Evolutionary conservation across 2,797 vertebrate genomes (phyloP).

Genomic region (Rhabdomys pumilio): DNA sequence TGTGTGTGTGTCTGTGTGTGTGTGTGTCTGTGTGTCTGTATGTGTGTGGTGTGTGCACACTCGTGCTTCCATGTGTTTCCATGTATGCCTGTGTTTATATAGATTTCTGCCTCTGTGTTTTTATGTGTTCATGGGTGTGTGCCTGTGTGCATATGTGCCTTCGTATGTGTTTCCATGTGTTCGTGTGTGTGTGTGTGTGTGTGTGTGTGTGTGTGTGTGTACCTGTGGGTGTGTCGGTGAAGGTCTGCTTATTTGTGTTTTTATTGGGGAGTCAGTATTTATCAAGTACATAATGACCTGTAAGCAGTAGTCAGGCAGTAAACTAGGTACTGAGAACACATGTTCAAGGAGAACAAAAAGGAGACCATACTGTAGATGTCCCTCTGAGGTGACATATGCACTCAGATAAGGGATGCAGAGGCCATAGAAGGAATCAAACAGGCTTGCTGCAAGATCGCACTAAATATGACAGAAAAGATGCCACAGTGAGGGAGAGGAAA

Average conservation of each 20-base stretch:
- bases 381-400: not conserved
- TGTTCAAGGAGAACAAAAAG: conserved; percentile 14
- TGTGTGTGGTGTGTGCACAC: too few relatives aligned
- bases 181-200: accelerated
- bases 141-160: too few relatives aligned
- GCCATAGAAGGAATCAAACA: not conserved
- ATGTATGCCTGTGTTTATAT: not conserved
- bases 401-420: not conserved
- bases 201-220: not conserved
- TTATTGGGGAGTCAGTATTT: not conserved
- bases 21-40: too few relatives aligned
- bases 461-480: not conserved
- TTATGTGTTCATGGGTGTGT: not conserved
- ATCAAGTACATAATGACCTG: not conserved
- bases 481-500: not conserved
- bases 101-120: not conserved
- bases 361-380: not conserved
- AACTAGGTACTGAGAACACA: not conserved
- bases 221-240: not conserved
- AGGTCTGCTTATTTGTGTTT: not conserved
- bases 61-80: not conserved
- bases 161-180: not conserved
- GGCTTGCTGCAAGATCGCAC: not conserved
- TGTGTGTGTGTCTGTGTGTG: too few relatives aligned
- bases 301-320: not conserved